Conservation (phyloP, 1,140 invertebrate genomes). For the Drosophila tani region DNA sequence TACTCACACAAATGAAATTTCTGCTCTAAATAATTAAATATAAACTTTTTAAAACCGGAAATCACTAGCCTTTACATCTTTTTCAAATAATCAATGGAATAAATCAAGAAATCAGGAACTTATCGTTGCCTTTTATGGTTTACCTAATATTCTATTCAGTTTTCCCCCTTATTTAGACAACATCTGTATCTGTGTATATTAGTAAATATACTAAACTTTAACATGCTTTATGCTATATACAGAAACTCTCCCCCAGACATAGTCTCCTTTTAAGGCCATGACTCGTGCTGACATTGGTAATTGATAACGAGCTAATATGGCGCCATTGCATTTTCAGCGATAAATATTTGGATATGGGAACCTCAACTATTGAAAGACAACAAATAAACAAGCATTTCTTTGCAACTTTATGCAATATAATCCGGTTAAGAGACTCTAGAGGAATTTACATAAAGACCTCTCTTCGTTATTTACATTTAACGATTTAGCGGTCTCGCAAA, state of each 20-base stretch:
- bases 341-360: conserved; percentile 7
- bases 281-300: neutral
- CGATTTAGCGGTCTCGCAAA: conserved; percentile 9
- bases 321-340: neutral
- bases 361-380: too few relatives aligned
- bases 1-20: too few relatives aligned
- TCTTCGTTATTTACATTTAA: conserved; percentile 8
- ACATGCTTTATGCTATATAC: neutral
- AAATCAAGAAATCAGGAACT: neutral
- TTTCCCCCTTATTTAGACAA: neutral
- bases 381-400: neutral
- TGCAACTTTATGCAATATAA: neutral
- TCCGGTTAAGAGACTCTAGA: conserved; percentile 1
- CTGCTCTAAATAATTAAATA: neutral
- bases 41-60: neutral
- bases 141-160: neutral
- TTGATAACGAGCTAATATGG: neutral
- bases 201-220: neutral
- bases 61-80: neutral
- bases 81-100: neutral
- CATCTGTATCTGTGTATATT: neutral
- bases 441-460: conserved; percentile 26
- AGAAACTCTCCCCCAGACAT: neutral
- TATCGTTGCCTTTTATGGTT: neutral
- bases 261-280: neutral